Base-by-base conservation (phyloP, 1,140 invertebrate species). In the Drosophila nannoptera region DNA sequence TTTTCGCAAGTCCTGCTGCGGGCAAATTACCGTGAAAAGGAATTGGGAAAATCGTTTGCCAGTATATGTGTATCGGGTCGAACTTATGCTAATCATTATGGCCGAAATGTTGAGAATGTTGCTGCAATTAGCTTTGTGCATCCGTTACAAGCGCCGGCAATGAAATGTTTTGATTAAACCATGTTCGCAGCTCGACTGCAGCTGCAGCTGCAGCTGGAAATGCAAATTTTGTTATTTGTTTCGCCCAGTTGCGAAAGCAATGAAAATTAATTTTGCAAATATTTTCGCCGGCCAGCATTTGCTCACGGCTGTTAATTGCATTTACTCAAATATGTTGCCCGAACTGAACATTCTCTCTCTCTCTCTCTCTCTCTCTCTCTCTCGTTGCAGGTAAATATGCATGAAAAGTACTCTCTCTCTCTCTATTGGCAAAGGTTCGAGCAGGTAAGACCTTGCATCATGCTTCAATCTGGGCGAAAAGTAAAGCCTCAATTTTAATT, bases 361-460 rank as follows among this genome's bases (percentile, higher is more conserved):
- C 14, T 80, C 3, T 22, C 22, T 52, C 31, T 48, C 7, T 22
- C 22, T 22, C 22, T n/a, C 64, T 53, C 73, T 40, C 14, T 80
- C n/a, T n/a, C n/a, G n/a, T n/a, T 78, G 42, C 77, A 78, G 77
- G 77, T 78, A 78, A 72, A 32, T 32, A 32, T 32, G 12, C 4
- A 7, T 38, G 36, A 11, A 40, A 14, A 11, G n/a, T 11, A 9
- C 40, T 12, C n/a, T 42, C 38, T n/a, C 11, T 40, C 7, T 36
- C 35, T 38, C 38, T 12, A n/a, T 12, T n/a, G 48, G 64, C 56
- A 61, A 67, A 67, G 64, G 46, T 22, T 33, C 36, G 43, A 52
- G 22, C 22, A 22, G 22, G 22, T 22, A 22, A 22, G 31, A 3
- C 14, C 31, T 52, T 61, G 14, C 59, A 29, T 40, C 48, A 62